Base-by-base conservation (phyloP, 2,888 invertebrate species). In the Athetis lepigone region DNA sequence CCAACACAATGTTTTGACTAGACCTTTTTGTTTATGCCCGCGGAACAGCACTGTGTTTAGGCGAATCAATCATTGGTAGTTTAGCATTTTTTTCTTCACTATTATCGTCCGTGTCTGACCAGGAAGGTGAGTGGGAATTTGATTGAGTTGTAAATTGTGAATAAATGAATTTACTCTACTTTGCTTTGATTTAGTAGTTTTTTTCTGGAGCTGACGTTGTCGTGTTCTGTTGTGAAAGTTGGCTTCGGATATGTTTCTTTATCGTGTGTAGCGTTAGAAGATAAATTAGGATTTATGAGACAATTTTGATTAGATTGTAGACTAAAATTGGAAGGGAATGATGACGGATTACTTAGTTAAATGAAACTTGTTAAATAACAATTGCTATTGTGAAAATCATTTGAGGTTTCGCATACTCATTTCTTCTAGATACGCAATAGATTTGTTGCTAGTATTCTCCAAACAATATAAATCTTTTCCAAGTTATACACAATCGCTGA, bases 1-100 rank as follows among this genome's bases (percentile, higher is more conserved):
- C 89, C 88, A 89, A 88, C 79, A 81, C 73, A 65, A 73, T 91
- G 92, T 91, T 91, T 82, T 91, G 91, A 88, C 91, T 88, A 87
- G 79, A 67, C 63, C 65, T 70, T 78, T 80, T 82, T 87, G 87
- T 85, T 85, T 85, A 81, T 81, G 62, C 62, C 60, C 54, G 51
- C 56, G 67, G 77, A 75, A 77, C 62, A 59, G 19, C 57, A 25
- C 54, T 60, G 51, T 65, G 67, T 68, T 70, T 63, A 23, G 62
- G 33, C 51, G 52, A 54, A 71, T 70, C 66, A 68, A 58, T 63
- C 63, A 69, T 66, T 74, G 64, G 55, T 39, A 63, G 62, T 59
- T 63, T 54, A 42, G 50, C 50, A 13, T 62, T 71, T 73, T 71
- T 75, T 70, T 29, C 7, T n/a, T 43, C 13, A 33, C 33, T 46